Conservation (phyloP, 2,113 vertebrate genomes). For the Thryonomys swinderianus region DNA sequence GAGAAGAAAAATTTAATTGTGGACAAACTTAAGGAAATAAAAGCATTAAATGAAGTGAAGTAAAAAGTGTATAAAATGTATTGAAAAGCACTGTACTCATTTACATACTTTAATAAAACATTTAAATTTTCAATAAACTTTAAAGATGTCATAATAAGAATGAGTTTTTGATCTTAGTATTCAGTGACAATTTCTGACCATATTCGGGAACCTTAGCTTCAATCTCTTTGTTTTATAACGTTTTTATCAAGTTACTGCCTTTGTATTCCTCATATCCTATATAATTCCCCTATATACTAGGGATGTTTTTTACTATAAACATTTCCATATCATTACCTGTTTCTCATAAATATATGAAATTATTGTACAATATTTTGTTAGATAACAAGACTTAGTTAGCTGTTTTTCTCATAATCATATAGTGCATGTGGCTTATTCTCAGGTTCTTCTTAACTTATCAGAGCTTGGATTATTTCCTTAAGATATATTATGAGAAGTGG, state of each 20-base stretch:
- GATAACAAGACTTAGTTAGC: background rate
- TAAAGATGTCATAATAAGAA: background rate
- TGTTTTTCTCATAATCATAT: background rate
- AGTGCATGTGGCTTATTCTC: background rate
- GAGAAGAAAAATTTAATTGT: background rate
- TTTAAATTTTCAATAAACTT: background rate
- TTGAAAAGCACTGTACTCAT: background rate
- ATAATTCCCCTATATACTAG: background rate
- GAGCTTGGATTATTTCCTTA: background rate
- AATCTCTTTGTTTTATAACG: background rate
- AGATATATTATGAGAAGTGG: background rate
- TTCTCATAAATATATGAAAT: background rate
- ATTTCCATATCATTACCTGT: background rate
- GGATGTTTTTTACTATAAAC: background rate
- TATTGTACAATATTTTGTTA: background rate
- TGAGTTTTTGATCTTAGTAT: background rate
- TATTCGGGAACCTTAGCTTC: background rate
- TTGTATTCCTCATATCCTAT: background rate
- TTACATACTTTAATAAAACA: background rate
- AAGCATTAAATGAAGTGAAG: conserved; percentile 2
- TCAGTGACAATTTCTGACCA: background rate
- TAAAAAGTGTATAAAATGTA: background rate
- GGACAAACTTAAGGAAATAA: background rate
- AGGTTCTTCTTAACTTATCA: background rate
- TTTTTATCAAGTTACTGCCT: background rate